Evolutionary conservation across 1,140 invertebrate species (phyloP).

Genomic region (Drosophila asahinai): DNA sequence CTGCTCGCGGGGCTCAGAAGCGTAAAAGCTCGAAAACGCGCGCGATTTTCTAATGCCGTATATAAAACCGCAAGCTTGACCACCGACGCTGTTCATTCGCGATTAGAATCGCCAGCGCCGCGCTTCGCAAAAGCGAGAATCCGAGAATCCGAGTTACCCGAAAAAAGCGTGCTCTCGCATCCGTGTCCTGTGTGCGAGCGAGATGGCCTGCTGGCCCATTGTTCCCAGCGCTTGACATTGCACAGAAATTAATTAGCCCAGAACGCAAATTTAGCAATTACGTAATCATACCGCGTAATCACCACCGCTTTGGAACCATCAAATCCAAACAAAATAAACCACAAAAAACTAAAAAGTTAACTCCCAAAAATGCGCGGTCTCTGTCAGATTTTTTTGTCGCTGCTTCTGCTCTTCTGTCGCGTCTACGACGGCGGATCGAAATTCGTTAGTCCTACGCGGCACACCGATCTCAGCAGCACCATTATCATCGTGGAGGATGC

Average conservation of each 20-base stretch:
- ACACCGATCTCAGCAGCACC: slow-evolving; percentile 75
- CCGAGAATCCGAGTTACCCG: slow-evolving; percentile 1
- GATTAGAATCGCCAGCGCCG: slow-evolving; percentile 71
- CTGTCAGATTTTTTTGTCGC: not conserved
- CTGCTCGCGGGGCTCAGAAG: slow-evolving; percentile 17
- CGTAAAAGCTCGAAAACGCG: slow-evolving; percentile 56
- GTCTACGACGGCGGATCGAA: slow-evolving; percentile 45
- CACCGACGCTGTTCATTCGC: slow-evolving; percentile 72
- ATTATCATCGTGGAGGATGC: slow-evolving; percentile 84
- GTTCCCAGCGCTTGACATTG: slow-evolving; percentile 44
- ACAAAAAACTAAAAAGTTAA: not conserved
- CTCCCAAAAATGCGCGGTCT: slow-evolving; percentile 14
- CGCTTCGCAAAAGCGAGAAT: slow-evolving; percentile 46
- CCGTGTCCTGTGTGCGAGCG: slow-evolving; percentile 52
- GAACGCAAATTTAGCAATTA: slow-evolving; percentile 43
- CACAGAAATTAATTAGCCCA: slow-evolving; percentile 56
- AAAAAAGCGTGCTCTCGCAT: slow-evolving; percentile 26
- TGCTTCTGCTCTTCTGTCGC: slow-evolving; percentile 34
- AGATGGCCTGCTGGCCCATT: slow-evolving; percentile 26
- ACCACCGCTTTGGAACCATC: slow-evolving; percentile 17
- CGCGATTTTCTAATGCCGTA: slow-evolving; percentile 65
- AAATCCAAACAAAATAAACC: slow-evolving; percentile 14
- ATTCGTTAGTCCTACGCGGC: slow-evolving; percentile 75
- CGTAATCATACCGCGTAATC: slow-evolving; percentile 37
- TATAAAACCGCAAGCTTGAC: slow-evolving; percentile 84